phyloP scores from a whole-genome alignment of 2,113 vertebrate genomes.

The Lutjanus erythropterus region DNA sequence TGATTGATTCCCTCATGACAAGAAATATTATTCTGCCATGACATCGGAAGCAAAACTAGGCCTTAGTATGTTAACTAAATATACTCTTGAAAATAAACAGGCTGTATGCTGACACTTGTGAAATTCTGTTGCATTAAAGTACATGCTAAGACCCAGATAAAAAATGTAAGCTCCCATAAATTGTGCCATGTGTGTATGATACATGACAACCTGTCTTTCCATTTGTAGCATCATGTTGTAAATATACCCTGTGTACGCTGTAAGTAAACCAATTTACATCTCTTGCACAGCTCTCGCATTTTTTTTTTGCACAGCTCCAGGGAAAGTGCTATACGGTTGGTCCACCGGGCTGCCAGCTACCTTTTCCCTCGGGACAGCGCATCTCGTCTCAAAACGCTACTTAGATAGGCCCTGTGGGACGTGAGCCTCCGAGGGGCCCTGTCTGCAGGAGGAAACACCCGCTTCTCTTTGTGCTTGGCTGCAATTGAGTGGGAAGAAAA shows the following conservation, averaged over 20 bases:
- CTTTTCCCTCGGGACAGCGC: conserved; percentile 57
- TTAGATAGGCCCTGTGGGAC: conserved; percentile 69
- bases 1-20: conserved; percentile 51
- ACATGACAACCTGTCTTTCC: conserved; percentile 31
- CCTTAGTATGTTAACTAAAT: conserved; percentile 6
- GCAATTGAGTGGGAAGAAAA: conserved; percentile 37
- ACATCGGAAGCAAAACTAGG: conserved; percentile 14
- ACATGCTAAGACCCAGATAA: conserved; percentile 34
- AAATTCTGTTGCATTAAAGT: neutral
- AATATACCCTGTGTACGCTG: conserved; percentile 19
- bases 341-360: conserved; percentile 63
- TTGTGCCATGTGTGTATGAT: conserved; percentile 7
- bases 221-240: conserved; percentile 29
- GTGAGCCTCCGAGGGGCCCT: conserved; percentile 51
- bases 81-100: conserved; percentile 21
- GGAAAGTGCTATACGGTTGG: conserved; percentile 45
- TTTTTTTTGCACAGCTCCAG: conserved; percentile 38
- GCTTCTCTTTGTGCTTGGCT: conserved; percentile 39
- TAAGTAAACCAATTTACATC: conserved; percentile 62
- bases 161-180: conserved; percentile 21
- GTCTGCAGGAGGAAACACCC: conserved; percentile 53
- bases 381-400: conserved; percentile 70
- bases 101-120: conserved; percentile 6
- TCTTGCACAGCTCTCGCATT: conserved; percentile 32
- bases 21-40: conserved; percentile 4